Base-by-base conservation (phyloP, 2,888 invertebrate species). In the Mantis religiosa region DNA sequence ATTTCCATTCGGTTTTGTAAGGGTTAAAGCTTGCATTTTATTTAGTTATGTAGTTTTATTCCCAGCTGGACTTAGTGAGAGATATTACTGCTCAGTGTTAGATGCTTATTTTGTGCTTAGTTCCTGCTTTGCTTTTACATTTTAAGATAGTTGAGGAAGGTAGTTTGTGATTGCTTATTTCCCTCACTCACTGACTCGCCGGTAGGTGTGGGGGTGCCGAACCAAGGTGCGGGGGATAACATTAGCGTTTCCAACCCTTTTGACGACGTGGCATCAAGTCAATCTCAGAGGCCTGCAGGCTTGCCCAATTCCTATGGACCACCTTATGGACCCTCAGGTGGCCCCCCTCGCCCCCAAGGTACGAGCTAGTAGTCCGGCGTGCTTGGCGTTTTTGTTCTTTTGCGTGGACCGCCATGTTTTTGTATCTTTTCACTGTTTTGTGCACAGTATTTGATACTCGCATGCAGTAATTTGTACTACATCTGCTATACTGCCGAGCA, bases 241-340 rank as follows among this genome's bases (percentile, higher is more conserved):
- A 96, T 97, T 93, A 97, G 95, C 95, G 97, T 97, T 93, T 97
- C 96, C 93, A 97, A 97, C 95, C 97, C 97, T 92, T 97, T 97
- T 95, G 97, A 97, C 94, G 97, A 97, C 95, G 94, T 95, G 91
- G 95, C 95, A 93, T 95, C 95, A 87, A 93, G 93, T 93, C 89
- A 93, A 93, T 91, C 94, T 90, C 94, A 94, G 94, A 94, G 93
- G 90, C 89, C 88, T 83, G 89, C 85, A 84, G 87, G 83, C 71
- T 87, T 87, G 87, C 91, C 92, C 92, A 92, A 93, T 91, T 92
- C 93, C 91, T 93, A 93, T 90, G 93, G 93, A 91, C 93, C 93
- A 91, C 93, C 93, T 90, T 93, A 93, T 91, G 93, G 93, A 91
- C 92, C 93, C 91, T 92, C 92, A 91, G 93, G 93, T 91, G 93